Percentiles rank a stretch among this genome's conserved stretches.
Evolutionary conservation across 2,797 vertebrate species (phyloP).

Genomic region (Sebastes variabilis): DNA sequence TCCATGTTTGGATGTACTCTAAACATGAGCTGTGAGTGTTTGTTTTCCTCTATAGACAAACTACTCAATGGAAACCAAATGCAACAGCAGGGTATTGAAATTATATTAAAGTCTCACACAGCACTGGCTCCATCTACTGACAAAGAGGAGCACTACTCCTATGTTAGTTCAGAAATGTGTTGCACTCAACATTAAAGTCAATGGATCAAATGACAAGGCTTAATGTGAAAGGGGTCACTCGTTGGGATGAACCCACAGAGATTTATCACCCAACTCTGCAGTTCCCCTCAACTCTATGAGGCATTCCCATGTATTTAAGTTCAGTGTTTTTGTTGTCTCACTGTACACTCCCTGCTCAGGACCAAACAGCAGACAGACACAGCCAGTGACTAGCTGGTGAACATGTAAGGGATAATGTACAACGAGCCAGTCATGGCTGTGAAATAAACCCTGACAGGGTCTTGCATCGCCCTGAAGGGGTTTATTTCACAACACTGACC

Average conservation of each 20-base stretch:
- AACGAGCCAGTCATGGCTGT: no score
- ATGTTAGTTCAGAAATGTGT: not conserved
- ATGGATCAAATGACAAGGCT: not conserved
- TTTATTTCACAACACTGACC: no score
- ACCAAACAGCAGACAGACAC: no score
- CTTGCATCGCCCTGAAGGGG: no score
- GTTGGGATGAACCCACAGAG: not conserved
- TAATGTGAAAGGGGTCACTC: not conserved
- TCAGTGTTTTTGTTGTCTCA: no score
- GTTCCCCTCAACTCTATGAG: not conserved
- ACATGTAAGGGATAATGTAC: no score
- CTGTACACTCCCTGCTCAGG: no score
- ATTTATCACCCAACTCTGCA: not conserved
- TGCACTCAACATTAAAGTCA: not conserved
- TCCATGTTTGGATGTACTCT: not conserved
- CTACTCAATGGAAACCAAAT: not conserved
- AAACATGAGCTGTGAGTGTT: not conserved
- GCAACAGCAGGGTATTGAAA: not conserved
- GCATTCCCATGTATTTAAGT: no score
- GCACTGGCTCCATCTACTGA: conserved; percentile 63
- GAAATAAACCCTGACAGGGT: no score
- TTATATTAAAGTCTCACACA: not conserved
- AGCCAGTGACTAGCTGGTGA: no score
- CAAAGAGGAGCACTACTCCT: not conserved
- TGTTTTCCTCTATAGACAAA: not conserved